Percentiles rank a stretch among this genome's conserved stretches.
phyloP scores from a whole-genome alignment of 2,113 vertebrate species.

The Ctenodactylus gundi region DNA sequence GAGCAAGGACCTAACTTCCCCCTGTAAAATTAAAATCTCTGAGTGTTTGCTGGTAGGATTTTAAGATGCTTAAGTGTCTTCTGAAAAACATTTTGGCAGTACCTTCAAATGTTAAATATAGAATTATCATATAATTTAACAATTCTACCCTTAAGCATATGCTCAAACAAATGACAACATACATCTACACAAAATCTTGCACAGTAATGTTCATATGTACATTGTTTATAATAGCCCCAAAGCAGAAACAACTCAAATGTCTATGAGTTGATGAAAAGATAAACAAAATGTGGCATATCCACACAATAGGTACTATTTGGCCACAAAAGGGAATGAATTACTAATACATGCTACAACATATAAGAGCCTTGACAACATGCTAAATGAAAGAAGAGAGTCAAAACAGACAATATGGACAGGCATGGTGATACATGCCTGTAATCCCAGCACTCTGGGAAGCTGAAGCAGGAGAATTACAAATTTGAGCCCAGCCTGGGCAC shows the following conservation, averaged over 20 bases:
- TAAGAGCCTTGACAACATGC: background rate
- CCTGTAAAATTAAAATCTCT: slow-evolving; percentile 13
- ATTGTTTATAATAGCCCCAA: slow-evolving; percentile 20
- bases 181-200: background rate
- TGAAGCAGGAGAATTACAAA: background rate
- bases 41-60: background rate
- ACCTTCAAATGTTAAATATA: slow-evolving; percentile 29
- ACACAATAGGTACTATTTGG: background rate
- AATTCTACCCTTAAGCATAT: background rate
- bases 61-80: background rate
- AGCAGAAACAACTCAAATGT: background rate
- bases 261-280: background rate
- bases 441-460: background rate
- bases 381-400: background rate
- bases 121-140: background rate
- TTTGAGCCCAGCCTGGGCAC: too few relatives aligned
- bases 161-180: slow-evolving; percentile 3
- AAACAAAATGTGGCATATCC: background rate
- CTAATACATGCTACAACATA: background rate
- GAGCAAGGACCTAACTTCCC: too few relatives aligned
- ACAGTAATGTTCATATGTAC: background rate
- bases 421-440: background rate
- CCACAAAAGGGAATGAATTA: slow-evolving; percentile 8
- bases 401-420: background rate
- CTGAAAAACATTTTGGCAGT: slow-evolving; percentile 24